Conservation (phyloP, 2,888 invertebrate genomes). For the Eupithecia tripunctaria region DNA sequence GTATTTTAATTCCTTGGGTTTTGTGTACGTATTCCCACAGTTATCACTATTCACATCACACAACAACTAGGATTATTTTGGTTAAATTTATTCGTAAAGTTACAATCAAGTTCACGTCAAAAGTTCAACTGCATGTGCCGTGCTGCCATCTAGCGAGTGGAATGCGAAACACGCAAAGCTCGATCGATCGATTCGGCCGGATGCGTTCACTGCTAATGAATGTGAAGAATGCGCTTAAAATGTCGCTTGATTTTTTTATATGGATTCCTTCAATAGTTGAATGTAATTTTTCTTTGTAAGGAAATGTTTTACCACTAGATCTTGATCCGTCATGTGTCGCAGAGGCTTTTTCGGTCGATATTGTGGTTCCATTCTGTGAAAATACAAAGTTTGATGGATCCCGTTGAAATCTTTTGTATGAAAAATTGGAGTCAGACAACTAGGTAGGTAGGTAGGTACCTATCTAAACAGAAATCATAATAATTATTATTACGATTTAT, state of each 20-base stretch:
- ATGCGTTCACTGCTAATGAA: constrained; percentile 60
- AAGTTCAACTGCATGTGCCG: constrained; percentile 72
- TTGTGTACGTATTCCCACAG: constrained; percentile 64
- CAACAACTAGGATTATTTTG: constrained; percentile 80
- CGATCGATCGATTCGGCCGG: constrained; percentile 63
- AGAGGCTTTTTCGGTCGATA: constrained; percentile 46
- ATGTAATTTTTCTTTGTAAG: constrained; percentile 61
- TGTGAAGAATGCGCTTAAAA: constrained; percentile 58
- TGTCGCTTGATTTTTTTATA: constrained; percentile 41
- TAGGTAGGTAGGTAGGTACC: no score
- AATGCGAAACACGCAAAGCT: constrained; percentile 71
- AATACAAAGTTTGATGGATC: constrained; percentile 22
- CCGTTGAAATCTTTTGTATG: constrained; percentile 22
- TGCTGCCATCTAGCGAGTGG: constrained; percentile 72
- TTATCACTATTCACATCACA: constrained; percentile 73
- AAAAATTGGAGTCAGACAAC: constrained; percentile 9
- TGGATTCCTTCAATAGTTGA: constrained; percentile 58
- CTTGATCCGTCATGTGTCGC: constrained; percentile 61
- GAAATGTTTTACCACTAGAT: constrained; percentile 66
- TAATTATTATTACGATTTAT: no score
- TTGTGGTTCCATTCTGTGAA: constrained; percentile 45
- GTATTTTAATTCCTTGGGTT: constrained; percentile 63
- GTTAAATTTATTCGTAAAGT: constrained; percentile 76
- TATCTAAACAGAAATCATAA: no score
- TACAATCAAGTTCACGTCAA: constrained; percentile 83